Conservation (phyloP, 2,888 invertebrate species). For the Drosophila mettleri region DNA sequence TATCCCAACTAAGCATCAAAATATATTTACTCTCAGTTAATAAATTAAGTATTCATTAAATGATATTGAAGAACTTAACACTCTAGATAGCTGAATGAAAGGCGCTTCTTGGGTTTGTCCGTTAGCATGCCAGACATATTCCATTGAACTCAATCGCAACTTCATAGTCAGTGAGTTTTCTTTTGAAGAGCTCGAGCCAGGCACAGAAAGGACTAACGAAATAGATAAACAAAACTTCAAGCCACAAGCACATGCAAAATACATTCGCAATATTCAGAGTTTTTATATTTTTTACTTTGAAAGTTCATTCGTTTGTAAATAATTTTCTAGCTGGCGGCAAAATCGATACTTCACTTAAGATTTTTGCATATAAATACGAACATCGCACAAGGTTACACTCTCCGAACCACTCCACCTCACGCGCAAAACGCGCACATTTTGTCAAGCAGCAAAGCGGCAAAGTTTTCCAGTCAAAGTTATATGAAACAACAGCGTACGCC, state of each 20-base stretch:
- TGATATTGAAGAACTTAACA: slow-evolving; percentile 9
- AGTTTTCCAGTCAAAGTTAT: slow-evolving; percentile 69
- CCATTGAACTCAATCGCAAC: slow-evolving; percentile 43
- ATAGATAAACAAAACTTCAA: slow-evolving; percentile 60
- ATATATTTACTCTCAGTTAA: neutral
- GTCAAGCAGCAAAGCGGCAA: slow-evolving; percentile 65
- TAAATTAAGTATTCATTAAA: slow-evolving; percentile 3
- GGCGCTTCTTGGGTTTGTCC: neutral
- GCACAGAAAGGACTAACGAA: slow-evolving; percentile 48
- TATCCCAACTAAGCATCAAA: too few species aligned
- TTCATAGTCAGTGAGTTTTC: slow-evolving; percentile 54
- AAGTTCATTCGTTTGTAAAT: slow-evolving; percentile 79
- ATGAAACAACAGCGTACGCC: slow-evolving; percentile 67
- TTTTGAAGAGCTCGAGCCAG: slow-evolving; percentile 50
- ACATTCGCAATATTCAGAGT: slow-evolving; percentile 18
- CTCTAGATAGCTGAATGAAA: neutral
- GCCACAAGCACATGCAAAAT: slow-evolving; percentile 61
- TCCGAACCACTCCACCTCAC: neutral
- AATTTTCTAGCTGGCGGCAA: slow-evolving; percentile 71
- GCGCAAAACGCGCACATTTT: slow-evolving; percentile 50
- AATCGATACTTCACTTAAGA: slow-evolving; percentile 78
- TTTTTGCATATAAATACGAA: slow-evolving; percentile 71
- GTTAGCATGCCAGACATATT: slow-evolving; percentile 30
- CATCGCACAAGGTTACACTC: slow-evolving; percentile 5
- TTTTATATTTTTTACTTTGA: slow-evolving; percentile 41